Evolutionary conservation across 2,888 invertebrate species (phyloP).

Genomic region (Temnothorax rugatulus): DNA sequence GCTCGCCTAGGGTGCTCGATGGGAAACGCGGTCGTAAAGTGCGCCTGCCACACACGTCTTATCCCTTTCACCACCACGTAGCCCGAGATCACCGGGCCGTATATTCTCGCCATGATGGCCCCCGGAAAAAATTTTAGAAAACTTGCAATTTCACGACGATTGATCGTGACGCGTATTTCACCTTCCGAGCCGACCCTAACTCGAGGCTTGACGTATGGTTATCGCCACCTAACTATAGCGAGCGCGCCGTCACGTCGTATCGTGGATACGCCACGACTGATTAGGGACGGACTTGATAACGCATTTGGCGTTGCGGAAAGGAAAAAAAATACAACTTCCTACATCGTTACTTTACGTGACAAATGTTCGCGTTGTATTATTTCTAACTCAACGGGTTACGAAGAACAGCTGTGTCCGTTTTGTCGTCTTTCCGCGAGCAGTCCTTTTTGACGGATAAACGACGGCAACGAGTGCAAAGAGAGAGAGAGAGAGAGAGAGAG

Average conservation of each 20-base stretch:
- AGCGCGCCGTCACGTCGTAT: neutral
- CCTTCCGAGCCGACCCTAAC: slow-evolving; percentile 48
- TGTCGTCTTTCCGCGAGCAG: neutral
- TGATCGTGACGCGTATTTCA: slow-evolving; percentile 53
- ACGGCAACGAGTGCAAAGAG: neutral
- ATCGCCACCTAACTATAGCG: slow-evolving; percentile 26
- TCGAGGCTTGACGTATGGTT: slow-evolving; percentile 48
- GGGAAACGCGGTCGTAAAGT: slow-evolving; percentile 50
- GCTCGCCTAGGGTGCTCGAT: slow-evolving; percentile 43
- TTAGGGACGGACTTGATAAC: neutral
- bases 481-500: neutral
- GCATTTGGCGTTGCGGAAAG: neutral
- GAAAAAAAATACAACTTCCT: neutral
- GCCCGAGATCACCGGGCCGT: slow-evolving; percentile 22
- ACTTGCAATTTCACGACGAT: slow-evolving; percentile 54
- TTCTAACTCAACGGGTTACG: slow-evolving; percentile 9
- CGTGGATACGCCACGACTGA: neutral
- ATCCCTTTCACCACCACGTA: slow-evolving; percentile 45
- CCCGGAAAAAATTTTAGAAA: slow-evolving; percentile 36
- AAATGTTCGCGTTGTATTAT: neutral
- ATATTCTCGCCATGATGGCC: slow-evolving; percentile 43
- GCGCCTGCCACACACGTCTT: slow-evolving; percentile 52
- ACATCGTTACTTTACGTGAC: neutral
- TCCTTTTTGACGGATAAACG: neutral
- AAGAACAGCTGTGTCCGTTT: neutral